Evolutionary conservation across 2,888 invertebrate species (phyloP).

Genomic region (Volucella bombylans): DNA sequence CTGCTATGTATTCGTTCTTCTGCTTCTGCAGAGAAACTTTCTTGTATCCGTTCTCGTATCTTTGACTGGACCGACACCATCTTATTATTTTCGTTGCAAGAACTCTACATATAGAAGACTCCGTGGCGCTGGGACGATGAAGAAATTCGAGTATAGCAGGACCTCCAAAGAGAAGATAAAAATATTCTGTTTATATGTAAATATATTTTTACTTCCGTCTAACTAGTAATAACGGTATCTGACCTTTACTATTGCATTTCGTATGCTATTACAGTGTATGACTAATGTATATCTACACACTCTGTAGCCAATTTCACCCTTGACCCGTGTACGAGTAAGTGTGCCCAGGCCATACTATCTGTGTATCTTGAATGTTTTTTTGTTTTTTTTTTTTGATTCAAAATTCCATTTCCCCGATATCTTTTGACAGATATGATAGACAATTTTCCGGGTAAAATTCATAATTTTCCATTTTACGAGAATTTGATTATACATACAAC

Average conservation of each 20-base stretch:
- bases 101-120: slow-evolving; percentile 6
- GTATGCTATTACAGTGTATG: slow-evolving; percentile 36
- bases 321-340: neutral
- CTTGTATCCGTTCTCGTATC: slow-evolving; percentile 13
- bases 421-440: slow-evolving; percentile 50
- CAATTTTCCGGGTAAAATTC: slow-evolving; percentile 64
- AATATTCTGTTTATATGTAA: slow-evolving; percentile 52
- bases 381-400: slow-evolving; percentile 12
- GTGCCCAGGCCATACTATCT: neutral
- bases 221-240: slow-evolving; percentile 52
- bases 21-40: neutral
- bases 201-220: slow-evolving; percentile 25
- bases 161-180: slow-evolving; percentile 37
- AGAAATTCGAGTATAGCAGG: slow-evolving; percentile 66
- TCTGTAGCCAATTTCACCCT: neutral
- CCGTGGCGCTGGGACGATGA: slow-evolving; percentile 21
- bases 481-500: slow-evolving; percentile 59
- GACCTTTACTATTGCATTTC: slow-evolving; percentile 53
- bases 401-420: slow-evolving; percentile 23
- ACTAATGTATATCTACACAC: too few species aligned
- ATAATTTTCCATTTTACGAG: slow-evolving; percentile 69
- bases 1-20: neutral
- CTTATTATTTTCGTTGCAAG: slow-evolving; percentile 24
- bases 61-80: slow-evolving; percentile 5
- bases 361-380: neutral